Evolutionary conservation across 2,888 invertebrate species (phyloP), one percentile per base, ranked within the genome.

Genomic region (Drosophila subquinaria): DNA sequence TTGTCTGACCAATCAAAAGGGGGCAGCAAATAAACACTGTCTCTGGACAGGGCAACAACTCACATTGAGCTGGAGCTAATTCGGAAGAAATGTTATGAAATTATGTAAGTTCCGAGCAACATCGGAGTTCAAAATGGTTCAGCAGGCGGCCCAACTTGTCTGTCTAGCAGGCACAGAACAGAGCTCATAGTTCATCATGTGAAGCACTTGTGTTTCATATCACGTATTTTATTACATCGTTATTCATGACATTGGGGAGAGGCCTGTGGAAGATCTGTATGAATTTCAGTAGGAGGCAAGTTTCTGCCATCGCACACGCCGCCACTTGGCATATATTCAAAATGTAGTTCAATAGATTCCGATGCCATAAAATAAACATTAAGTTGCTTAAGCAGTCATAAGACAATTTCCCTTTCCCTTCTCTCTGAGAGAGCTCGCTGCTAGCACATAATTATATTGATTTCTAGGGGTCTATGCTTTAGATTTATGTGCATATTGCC

Each of bases 211-310:
- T 72, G 23, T 88, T 87, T 86, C 87, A 84, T 84, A 86, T 86
- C 87, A 87, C 87, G 87, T 87, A 87, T 86, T 87, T 87, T 87
- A 87, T 87, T 87, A 88, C 88, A 85, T 88, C 88, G 86, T 88
- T 82, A 86, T 87, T 84, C 84, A 84, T 86, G 88, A 79, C 82
- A 82, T 86, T 77, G 78, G 69, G 73, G 27, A 30, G 56, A 23
- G 20, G 33, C 23, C 67, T 45, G 42, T 35, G 10, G 11, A 10
- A 33, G 57, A 43, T 68, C 56, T 62, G 50, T 78, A 78, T 77
- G 78, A 72, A 66, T 69, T 59, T 77, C 77, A 73, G 59, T 69
- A 57, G 63, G 69, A 65, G 75, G 80, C 61, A 72, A 79, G 77
- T 75, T 84, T 69, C 61, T 66, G 9, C 71, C 71, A 69, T 62